Percentiles rank a stretch among this genome's conserved stretches.
These are phyloP conservation scores for Garrulus glandarius DNA, from an alignment of 2,797 vertebrate species.

Conservation along the genomic window DNA sequence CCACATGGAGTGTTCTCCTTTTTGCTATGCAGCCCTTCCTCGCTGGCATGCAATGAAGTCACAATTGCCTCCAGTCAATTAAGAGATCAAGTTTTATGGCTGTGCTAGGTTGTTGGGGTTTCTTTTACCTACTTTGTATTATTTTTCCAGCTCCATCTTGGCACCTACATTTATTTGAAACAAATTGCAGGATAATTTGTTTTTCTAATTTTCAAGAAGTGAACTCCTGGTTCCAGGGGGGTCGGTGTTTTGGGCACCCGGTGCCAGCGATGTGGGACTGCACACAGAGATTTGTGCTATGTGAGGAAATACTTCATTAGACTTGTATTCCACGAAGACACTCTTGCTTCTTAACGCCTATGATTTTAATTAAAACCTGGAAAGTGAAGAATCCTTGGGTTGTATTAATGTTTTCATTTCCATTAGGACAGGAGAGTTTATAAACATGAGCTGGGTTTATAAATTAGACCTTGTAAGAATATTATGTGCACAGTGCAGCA, in stretches of 20 bases:
- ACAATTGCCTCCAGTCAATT: conserved; percentile 37
- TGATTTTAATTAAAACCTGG: conserved; percentile 84
- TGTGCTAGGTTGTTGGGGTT: not conserved
- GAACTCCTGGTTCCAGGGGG: conserved; percentile 34
- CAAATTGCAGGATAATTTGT: conserved; percentile 64
- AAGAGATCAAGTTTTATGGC: conserved; percentile 44
- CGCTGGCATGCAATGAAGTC: not conserved
- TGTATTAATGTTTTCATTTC: conserved; percentile 82
- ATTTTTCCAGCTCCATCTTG: conserved; percentile 48
- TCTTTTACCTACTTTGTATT: conserved; percentile 16
- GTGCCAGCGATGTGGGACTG: conserved; percentile 56
- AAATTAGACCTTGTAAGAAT: conserved; percentile 75
- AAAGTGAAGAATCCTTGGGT: conserved; percentile 79
- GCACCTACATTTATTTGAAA: conserved; percentile 64
- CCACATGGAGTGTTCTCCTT: not conserved
- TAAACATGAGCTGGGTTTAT: conserved; percentile 78
- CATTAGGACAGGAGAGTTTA: conserved; percentile 78
- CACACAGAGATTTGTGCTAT: conserved; percentile 69
- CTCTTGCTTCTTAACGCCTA: conserved; percentile 76
- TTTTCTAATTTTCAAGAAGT: conserved; percentile 69
- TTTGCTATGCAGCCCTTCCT: not conserved
- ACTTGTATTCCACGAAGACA: conserved; percentile 77
- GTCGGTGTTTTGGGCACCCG: conserved; percentile 19
- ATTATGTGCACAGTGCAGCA: conserved; percentile 69
- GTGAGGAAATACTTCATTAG: conserved; percentile 78